Base-by-base conservation (phyloP, 2,797 vertebrate species). In the Eulemur coronatus region DNA sequence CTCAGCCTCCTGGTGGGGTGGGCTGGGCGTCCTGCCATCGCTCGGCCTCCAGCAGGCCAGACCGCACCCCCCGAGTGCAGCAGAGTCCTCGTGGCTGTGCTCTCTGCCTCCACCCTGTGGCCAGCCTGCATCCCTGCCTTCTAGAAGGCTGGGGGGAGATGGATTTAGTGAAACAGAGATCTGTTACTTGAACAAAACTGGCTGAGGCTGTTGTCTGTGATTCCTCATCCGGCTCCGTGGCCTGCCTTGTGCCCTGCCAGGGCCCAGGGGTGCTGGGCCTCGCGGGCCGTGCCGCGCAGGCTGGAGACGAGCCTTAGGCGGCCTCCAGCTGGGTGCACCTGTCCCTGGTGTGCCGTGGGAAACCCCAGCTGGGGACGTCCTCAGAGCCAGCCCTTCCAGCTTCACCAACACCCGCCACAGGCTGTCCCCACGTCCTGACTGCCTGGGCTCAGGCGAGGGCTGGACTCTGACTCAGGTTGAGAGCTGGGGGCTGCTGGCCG, bases 1-100 rank as follows among this genome's bases (percentile, higher is more conserved):
- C 12, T 48, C n/a, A 9, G 7, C 28, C 55, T 50, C 43, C 13
- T 1, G 30, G 0, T 30, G n/a, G 1, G 11, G 14, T 14, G 5
- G 63, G 41, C 80, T 13, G 38, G 46, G 9, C 35, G 24, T 46
- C 38, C 35, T 41, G 4, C 10, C 22, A 65, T 33, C 1, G 22
- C 30, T 30, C 35, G 26, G 38, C 11, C 26, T 5, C 33, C 13
- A 35, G 65, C 52, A 41, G 61, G 20, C 33, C 41, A 50, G n/a
- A 63, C n/a, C 3, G 13, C 50, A 33, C 14, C 3, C 20, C 41
- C 2, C 8, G 10, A 17, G 11, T 1, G 22, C n/a, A 22, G 8
- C 20, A 0, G 33, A n/a, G 70, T 26, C n/a, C 2, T 18, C 1
- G 18, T 3, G 10, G 35, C 87, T n/a, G 6, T 22, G 24, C 17